phyloP scores from a whole-genome alignment of 2,888 invertebrate genomes.

The Cylloceria caligata region DNA sequence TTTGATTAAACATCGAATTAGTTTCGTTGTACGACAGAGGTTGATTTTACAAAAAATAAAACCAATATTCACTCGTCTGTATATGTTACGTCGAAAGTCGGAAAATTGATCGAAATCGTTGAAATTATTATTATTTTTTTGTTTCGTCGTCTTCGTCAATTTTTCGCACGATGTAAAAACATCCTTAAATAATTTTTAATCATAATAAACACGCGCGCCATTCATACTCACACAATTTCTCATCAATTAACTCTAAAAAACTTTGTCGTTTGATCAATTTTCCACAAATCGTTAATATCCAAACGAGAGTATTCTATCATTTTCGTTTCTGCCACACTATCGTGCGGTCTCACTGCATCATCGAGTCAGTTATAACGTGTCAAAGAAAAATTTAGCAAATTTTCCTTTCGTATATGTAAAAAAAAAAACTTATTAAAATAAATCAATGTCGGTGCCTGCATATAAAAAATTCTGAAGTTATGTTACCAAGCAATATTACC shows the following conservation, averaged over 20 bases:
- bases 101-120: constrained; percentile 16
- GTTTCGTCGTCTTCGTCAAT: background rate
- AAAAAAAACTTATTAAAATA: background rate
- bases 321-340: constrained; percentile 24
- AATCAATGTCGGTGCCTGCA: constrained; percentile 65
- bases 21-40: background rate
- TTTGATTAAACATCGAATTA: background rate
- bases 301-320: constrained; percentile 6
- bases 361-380: constrained; percentile 8
- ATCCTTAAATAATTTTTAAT: background rate
- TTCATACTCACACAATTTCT: background rate
- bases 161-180: constrained; percentile 6
- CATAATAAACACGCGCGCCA: background rate
- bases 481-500: constrained; percentile 25
- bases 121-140: background rate
- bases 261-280: constrained; percentile 4
- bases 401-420: constrained; percentile 15
- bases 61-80: constrained; percentile 12
- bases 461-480: constrained; percentile 57
- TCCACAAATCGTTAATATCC: background rate
- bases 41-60: background rate
- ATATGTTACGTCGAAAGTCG: background rate
- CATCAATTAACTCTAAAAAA: background rate
- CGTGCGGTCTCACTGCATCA: constrained; percentile 23
- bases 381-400: constrained; percentile 30